Conservation (phyloP, 2,888 invertebrate genomes). For the Apamea epomidion region DNA sequence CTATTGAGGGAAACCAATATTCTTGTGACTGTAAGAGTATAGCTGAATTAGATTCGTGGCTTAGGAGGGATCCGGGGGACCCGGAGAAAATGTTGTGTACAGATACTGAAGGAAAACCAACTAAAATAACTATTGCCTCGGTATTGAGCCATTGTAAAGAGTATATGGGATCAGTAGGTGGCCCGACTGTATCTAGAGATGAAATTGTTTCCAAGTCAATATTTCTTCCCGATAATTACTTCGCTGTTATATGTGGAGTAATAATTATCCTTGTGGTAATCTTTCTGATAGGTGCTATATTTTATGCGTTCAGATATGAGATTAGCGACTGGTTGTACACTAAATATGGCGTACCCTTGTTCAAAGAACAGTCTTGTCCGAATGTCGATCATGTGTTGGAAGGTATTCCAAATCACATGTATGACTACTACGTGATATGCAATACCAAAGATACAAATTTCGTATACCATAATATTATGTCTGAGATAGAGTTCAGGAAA, state of each 20-base stretch:
- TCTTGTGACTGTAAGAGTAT: conserved; percentile 95
- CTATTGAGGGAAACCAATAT: conserved; percentile 95
- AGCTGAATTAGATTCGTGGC: conserved; percentile 93
- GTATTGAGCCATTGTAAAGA: conserved; percentile 91
- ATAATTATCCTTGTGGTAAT: conserved; percentile 93
- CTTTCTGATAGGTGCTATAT: conserved; percentile 92
- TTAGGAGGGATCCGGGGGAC: conserved; percentile 92
- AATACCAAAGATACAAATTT: conserved; percentile 95
- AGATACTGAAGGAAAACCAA: conserved; percentile 89
- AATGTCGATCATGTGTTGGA: conserved; percentile 91
- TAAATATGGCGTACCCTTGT: conserved; percentile 94
- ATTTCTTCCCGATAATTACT: conserved; percentile 92
- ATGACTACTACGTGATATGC: conserved; percentile 97
- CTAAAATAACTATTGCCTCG: conserved; percentile 89
- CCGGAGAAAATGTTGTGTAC: conserved; percentile 93
- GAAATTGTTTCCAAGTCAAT: conserved; percentile 91
- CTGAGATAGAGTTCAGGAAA: conserved; percentile 93
- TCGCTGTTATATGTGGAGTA: conserved; percentile 93
- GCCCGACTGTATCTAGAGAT: conserved; percentile 86
- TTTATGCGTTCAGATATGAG: conserved; percentile 94
- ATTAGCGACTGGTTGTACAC: conserved; percentile 95
- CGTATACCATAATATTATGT: conserved; percentile 92
- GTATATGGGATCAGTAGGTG: conserved; percentile 89
- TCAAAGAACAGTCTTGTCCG: conserved; percentile 93
- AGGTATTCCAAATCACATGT: conserved; percentile 93